phyloP scores from a whole-genome alignment of 2,797 vertebrate genomes.

The Myotis pilosus region DNA sequence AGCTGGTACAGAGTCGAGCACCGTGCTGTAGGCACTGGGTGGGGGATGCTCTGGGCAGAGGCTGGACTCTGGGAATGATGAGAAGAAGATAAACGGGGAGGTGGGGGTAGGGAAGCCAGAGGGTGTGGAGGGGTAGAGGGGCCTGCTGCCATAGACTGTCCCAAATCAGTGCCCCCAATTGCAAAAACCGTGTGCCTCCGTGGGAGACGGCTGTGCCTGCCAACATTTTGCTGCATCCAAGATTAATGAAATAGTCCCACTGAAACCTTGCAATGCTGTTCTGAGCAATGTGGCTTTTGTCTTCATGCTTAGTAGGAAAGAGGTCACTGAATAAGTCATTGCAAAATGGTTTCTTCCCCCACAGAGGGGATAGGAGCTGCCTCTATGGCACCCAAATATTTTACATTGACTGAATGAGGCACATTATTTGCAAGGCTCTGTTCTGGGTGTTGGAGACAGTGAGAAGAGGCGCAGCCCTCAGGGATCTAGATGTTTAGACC shows the following conservation, averaged over 20 bases:
- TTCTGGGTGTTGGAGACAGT: background rate
- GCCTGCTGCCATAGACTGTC: background rate
- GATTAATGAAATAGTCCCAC: background rate
- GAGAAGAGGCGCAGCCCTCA: accelerated
- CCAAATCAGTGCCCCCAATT: background rate
- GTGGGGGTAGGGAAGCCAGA: background rate
- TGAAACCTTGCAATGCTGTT: accelerated
- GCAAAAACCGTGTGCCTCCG: background rate
- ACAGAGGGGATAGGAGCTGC: background rate
- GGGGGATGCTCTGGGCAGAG: background rate
- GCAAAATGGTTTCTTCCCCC: background rate
- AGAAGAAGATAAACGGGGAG: background rate
- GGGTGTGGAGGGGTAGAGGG: background rate
- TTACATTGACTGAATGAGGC: background rate
- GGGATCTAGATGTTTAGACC: background rate
- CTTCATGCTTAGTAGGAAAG: background rate
- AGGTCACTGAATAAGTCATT: background rate
- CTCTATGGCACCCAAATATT: background rate
- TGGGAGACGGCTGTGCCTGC: accelerated
- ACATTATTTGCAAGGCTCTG: accelerated
- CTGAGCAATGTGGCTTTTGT: background rate
- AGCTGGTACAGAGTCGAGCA: background rate
- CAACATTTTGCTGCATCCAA: accelerated
- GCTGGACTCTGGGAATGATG: background rate
- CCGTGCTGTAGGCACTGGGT: accelerated